Evolutionary conservation across 37 sponge, comb jelly and placozoan genomes (phyloP).

Genomic region (Crambe crambe): DNA sequence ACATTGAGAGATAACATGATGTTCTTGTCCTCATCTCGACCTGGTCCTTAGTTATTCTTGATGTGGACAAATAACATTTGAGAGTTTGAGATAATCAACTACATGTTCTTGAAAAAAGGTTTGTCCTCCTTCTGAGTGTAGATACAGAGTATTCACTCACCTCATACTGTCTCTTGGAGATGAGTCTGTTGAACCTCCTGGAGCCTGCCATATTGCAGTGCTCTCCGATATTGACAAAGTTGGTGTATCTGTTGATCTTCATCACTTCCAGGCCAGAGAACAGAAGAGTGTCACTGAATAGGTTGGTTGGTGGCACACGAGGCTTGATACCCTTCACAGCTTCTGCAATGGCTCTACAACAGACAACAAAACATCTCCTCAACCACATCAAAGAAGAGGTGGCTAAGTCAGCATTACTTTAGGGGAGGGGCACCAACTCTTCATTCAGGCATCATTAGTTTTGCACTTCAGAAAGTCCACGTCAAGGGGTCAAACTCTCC

Average conservation of each 20-base stretch:
- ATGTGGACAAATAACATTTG: no score
- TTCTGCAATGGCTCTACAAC: conserved; percentile 78
- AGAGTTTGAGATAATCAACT: background rate
- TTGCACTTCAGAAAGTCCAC: no score
- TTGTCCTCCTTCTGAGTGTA: no score
- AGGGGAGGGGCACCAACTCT: no score
- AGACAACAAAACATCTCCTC: background rate
- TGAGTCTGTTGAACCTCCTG: conserved; percentile 70
- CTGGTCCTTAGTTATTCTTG: conserved; percentile 91
- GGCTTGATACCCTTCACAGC: conserved; percentile 76
- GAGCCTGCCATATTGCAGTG: conserved; percentile 98
- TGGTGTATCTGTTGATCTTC: conserved; percentile 68
- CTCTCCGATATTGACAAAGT: conserved; percentile 99
- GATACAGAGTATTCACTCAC: conserved; percentile 18
- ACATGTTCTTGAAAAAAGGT: no score
- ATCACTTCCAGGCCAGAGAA: conserved; percentile 94
- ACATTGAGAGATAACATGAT: background rate
- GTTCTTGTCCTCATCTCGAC: conserved; percentile 95
- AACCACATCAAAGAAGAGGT: background rate
- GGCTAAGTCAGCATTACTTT: no score
- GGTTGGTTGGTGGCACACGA: conserved; percentile 60
- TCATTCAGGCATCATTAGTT: no score
- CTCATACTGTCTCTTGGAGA: conserved; percentile 82
- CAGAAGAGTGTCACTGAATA: conserved; percentile 69
- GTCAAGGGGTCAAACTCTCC: no score